phyloP scores from a whole-genome alignment of 1,140 invertebrate genomes.

The Penaeus japonicus region DNA sequence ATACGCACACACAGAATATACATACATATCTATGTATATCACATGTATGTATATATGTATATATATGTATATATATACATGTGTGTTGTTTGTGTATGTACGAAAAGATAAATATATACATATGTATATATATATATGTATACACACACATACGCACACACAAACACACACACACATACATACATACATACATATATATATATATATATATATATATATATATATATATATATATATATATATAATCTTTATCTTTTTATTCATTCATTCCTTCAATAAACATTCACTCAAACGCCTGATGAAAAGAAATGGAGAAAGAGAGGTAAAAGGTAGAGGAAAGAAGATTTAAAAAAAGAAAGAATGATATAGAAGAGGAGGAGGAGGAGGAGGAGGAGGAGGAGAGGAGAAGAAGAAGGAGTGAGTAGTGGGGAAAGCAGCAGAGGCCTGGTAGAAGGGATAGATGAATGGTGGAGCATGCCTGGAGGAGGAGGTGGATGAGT shows the following conservation, averaged over 20 bases:
- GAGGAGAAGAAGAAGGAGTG: background rate
- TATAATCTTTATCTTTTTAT: background rate
- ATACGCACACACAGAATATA: slow-evolving; percentile 8
- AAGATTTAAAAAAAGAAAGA: background rate
- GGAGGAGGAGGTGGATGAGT: background rate
- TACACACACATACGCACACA: background rate
- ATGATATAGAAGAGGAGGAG: background rate
- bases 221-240: background rate
- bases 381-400: background rate
- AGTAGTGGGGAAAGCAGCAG: background rate
- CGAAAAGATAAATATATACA: background rate
- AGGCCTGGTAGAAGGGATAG: background rate
- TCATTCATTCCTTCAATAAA: background rate
- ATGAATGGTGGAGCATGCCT: background rate
- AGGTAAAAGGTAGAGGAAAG: background rate
- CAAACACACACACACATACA: slow-evolving; percentile 6
- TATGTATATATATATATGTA: slow-evolving; percentile 6
- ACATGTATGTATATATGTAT: background rate
- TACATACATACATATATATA: slow-evolving; percentile 5
- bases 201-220: background rate
- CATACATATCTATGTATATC: too few species aligned
- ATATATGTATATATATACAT: background rate
- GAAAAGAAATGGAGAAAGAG: background rate
- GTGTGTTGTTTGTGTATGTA: background rate
- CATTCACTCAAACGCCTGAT: background rate